Percentiles rank a stretch among this genome's conserved stretches.
Conservation (phyloP, 2,888 invertebrate genomes). For the Cheilosia impressa region DNA sequence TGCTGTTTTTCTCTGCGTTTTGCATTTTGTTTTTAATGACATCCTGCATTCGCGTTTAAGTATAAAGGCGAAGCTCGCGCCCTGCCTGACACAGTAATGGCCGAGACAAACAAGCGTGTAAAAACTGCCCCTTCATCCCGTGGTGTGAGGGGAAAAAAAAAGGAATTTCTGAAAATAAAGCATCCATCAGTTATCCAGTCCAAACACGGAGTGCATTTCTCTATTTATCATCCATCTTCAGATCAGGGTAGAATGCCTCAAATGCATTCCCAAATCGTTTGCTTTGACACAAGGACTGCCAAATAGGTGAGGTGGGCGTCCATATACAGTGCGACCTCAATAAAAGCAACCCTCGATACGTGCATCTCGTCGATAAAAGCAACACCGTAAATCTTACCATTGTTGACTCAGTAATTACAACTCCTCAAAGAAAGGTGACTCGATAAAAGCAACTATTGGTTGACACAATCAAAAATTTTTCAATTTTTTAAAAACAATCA, state of each 20-base stretch:
- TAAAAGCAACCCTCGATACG: too few species aligned
- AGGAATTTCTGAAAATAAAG: constrained; percentile 5
- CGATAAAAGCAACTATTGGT: too few species aligned
- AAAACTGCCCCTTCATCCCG: constrained; percentile 28
- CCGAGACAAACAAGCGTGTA: constrained; percentile 49
- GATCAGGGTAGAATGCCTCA: constrained; percentile 22
- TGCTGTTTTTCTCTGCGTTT: background rate
- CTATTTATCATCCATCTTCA: constrained; percentile 60
- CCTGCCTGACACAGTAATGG: constrained; percentile 6
- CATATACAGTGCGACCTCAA: too few species aligned
- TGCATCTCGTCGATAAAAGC: too few species aligned
- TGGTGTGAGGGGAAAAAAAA: background rate
- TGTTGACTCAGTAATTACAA: too few species aligned
- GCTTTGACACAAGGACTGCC: constrained; percentile 16
- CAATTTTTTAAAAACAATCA: too few species aligned
- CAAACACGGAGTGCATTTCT: constrained; percentile 43
- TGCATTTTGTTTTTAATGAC: constrained; percentile 38
- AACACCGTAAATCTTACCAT: too few species aligned
- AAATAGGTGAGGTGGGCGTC: constrained; percentile 1
- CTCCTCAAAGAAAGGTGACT: too few species aligned
- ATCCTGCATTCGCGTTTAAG: constrained; percentile 50
- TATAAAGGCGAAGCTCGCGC: constrained; percentile 15
- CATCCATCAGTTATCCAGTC: constrained; percentile 35
- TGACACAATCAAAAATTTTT: too few species aligned
- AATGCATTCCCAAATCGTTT: constrained; percentile 53